Conservation (phyloP, 2,113 vertebrate genomes). For the Hippoglossus stenolepis region DNA sequence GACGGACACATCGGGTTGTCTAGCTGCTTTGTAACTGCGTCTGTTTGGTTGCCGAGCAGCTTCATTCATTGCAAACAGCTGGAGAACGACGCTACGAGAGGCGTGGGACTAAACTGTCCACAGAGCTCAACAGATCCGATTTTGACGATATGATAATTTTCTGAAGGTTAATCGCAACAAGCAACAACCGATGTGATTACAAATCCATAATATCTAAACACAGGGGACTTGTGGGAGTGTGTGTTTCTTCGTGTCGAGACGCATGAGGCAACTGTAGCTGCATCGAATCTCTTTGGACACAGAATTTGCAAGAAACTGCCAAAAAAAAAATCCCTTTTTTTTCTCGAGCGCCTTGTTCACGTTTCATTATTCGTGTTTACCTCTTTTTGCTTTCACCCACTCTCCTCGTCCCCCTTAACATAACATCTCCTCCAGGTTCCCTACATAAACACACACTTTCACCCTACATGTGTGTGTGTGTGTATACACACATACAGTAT, state of each 20-base stretch:
- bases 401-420: neutral
- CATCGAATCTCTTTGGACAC: too few species aligned
- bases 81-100: too few species aligned
- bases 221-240: neutral
- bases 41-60: too few species aligned
- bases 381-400: neutral
- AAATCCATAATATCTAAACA: too few species aligned
- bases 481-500: neutral
- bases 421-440: neutral
- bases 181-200: neutral
- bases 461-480: neutral
- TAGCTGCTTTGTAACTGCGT: too few species aligned
- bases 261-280: too few species aligned
- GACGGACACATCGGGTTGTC: too few species aligned
- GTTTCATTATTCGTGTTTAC: too few species aligned
- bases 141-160: neutral
- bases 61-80: too few species aligned
- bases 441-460: slow-evolving; percentile 8
- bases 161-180: neutral
- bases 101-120: too few species aligned
- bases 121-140: too few species aligned
- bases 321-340: neutral
- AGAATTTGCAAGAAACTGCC: neutral
- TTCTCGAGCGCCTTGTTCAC: neutral
- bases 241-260: neutral